A percentile compares a stretch with the other conserved stretches of the same genome.
Evolutionary conservation across 2,888 invertebrate genomes (phyloP).

Genomic region (Eustalomyia histrio): DNA sequence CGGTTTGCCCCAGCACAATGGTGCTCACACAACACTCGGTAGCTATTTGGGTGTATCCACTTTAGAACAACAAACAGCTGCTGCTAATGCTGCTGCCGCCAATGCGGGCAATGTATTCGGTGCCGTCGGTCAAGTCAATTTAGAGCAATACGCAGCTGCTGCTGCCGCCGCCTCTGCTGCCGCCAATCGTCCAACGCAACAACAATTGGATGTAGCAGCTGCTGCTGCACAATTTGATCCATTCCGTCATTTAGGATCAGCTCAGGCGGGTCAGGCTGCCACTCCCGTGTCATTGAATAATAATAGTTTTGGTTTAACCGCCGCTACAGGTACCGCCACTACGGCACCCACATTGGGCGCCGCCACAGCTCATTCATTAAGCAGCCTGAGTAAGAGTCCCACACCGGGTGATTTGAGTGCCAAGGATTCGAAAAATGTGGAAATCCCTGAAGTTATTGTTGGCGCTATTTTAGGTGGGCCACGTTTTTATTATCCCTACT

Average conservation of each 20-base stretch:
- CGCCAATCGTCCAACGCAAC: constrained; percentile 83
- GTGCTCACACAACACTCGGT: constrained; percentile 79
- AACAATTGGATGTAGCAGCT: constrained; percentile 85
- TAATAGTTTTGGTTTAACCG: constrained; percentile 90
- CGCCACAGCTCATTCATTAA: constrained; percentile 81
- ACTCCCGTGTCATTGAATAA: constrained; percentile 90
- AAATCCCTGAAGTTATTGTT: constrained; percentile 97
- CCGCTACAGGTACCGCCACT: constrained; percentile 81
- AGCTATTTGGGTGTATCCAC: constrained; percentile 79
- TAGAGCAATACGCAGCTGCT: constrained; percentile 82
- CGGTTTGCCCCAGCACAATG: constrained; percentile 81
- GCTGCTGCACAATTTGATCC: constrained; percentile 85
- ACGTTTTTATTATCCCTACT: constrained; percentile 78
- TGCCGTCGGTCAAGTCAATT: constrained; percentile 89
- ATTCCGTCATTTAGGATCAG: constrained; percentile 88
- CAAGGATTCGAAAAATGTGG: constrained; percentile 94
- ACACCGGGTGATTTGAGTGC: constrained; percentile 88
- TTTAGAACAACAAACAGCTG: constrained; percentile 79
- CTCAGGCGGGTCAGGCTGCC: constrained; percentile 82
- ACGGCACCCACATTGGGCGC: constrained; percentile 80
- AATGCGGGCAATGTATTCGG: constrained; percentile 86
- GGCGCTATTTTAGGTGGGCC: constrained; percentile 95
- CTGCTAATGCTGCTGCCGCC: constrained; percentile 77
- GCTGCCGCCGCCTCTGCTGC: constrained; percentile 87
- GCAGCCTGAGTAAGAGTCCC: constrained; percentile 89